These are phyloP conservation scores for Plectropomus leopardus DNA, from an alignment of 2,113 vertebrate genomes.

Conservation along the genomic window DNA sequence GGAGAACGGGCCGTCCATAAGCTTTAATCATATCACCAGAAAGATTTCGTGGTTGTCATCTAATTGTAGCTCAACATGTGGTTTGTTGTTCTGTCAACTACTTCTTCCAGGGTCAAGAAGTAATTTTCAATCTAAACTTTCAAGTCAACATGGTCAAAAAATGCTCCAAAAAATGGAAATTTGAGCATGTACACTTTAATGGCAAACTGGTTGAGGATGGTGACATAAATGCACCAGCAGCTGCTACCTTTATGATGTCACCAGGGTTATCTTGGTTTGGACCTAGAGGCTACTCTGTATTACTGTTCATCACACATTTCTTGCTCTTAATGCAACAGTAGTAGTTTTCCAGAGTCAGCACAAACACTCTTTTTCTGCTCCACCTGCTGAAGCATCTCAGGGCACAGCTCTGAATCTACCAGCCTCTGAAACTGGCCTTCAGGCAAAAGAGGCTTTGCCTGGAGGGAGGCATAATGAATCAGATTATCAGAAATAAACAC, in stretches of 20 bases:
- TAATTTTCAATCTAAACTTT: too few relatives aligned
- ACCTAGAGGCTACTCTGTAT: background rate
- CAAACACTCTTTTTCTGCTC: background rate
- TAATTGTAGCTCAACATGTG: too few relatives aligned
- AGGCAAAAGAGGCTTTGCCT: background rate
- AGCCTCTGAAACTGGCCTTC: slow-evolving; percentile 11
- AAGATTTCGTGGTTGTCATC: background rate
- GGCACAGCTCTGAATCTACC: background rate
- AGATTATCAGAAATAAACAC: slow-evolving; percentile 12
- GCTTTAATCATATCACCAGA: background rate
- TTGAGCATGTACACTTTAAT: background rate
- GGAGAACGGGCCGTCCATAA: too few relatives aligned
- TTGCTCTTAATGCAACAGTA: background rate
- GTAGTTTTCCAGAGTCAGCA: background rate
- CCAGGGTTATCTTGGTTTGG: background rate
- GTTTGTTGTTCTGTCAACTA: too few relatives aligned
- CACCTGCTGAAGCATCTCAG: background rate
- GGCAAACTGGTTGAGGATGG: background rate
- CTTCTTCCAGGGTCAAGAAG: background rate
- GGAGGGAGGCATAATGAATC: background rate
- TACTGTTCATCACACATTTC: background rate
- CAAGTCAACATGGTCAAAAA: too few relatives aligned
- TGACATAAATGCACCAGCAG: background rate
- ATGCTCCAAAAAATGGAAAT: too few relatives aligned
- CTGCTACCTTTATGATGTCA: background rate